Evolutionary conservation across 2,113 vertebrate genomes (phyloP).

Genomic region (Symphodus melops): DNA sequence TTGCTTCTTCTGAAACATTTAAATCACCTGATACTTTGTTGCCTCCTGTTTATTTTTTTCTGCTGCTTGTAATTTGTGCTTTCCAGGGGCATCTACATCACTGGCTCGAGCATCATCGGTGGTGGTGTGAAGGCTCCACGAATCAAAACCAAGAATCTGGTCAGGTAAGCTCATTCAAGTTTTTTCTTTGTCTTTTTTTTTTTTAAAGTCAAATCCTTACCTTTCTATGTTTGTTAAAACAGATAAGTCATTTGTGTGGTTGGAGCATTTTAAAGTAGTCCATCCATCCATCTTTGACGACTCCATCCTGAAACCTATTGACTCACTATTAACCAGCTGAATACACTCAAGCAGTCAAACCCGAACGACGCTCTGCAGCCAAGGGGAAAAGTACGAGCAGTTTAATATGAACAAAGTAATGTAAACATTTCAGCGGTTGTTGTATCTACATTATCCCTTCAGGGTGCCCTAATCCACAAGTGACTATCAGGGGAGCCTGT

Average conservation of each 20-base stretch:
- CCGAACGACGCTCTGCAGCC: too few species aligned
- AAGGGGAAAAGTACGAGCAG: neutral
- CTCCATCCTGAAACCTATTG: neutral
- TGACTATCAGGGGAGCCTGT: neutral
- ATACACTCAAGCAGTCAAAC: neutral
- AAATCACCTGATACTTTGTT: too few species aligned
- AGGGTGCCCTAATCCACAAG: too few species aligned
- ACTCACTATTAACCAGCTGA: neutral
- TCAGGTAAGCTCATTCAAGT: conserved; percentile 86
- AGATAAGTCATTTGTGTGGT: neutral
- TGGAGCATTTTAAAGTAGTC: neutral
- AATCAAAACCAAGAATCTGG: conserved; percentile 99
- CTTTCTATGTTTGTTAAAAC: neutral
- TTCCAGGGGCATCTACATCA: conserved; percentile 97
- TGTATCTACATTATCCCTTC: too few species aligned
- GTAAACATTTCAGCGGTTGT: too few species aligned
- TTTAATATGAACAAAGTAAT: too few species aligned
- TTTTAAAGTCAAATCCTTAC: neutral
- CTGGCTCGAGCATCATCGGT: conserved; percentile 96
- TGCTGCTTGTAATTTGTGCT: conserved; percentile 17
- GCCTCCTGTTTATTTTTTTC: neutral
- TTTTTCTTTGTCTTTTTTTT: neutral
- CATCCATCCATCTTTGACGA: neutral
- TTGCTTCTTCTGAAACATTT: too few species aligned
- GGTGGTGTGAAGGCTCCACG: conserved; percentile 98